Conservation (phyloP, 2,797 vertebrate species). For the Arctocebus calabarensis region DNA sequence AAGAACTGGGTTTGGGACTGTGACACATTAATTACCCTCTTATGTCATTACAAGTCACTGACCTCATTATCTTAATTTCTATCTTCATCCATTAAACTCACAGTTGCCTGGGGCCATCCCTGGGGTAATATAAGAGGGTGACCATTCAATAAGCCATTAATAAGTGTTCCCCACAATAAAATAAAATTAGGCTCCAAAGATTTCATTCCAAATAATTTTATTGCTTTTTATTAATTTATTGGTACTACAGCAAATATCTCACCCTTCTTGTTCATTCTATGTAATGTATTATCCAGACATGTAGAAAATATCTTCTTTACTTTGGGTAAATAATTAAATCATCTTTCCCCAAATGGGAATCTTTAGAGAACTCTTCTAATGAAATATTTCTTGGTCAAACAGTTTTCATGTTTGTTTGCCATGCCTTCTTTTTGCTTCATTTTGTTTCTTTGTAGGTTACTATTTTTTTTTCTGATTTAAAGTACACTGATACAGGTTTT, state of each 20-base stretch:
- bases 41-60: not conserved
- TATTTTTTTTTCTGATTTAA: not conserved
- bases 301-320: not conserved
- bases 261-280: not conserved
- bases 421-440: not conserved
- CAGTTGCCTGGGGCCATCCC: not conserved
- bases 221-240: not conserved
- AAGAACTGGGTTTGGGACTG: not conserved
- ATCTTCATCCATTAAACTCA: not conserved
- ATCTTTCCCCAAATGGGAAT: not conserved
- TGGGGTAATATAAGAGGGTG: not conserved
- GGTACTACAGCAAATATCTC: not conserved
- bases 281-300: not conserved
- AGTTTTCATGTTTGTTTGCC: not conserved
- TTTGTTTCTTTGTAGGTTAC: not conserved
- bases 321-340: not conserved
- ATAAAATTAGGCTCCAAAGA: not conserved
- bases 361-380: not conserved
- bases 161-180: not conserved
- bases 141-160: not conserved
- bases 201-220: not conserved
- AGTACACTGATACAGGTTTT: not conserved
- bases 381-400: not conserved
- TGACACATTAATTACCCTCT: not conserved
- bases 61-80: not conserved